Base-by-base conservation (phyloP, 2,113 vertebrate genomes). In the Rhea pennata region DNA sequence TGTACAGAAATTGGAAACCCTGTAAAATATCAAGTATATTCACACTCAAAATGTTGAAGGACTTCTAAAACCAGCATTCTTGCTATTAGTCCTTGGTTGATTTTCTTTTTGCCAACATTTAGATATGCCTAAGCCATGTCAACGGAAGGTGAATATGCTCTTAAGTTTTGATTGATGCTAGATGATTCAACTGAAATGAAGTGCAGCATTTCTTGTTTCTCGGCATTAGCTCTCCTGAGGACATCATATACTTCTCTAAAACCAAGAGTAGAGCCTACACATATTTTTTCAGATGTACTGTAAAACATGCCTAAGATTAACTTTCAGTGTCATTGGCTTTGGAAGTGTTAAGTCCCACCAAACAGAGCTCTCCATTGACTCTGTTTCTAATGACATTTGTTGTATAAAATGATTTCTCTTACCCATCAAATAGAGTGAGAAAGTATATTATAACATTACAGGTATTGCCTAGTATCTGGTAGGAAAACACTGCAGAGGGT, bases 241-340 rank as follows among this genome's bases (percentile, higher is more conserved):
- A 42, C 1, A 36, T 13, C 2, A 46, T 22, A 9, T 50, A 79
- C 7, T 61, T 72, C 27, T 93, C 44, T 58, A 33, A 79, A 64
- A 75, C 23, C 12, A 66, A 53, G 4, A 54, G 9, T 3, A 71
- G n/a, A 90, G 10, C 3, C 0, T 2, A 53, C 46, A 44, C 0
- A n/a, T 70, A 36, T 79, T 92, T 56, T 70, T 73, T 80, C 67
- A 71, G 12, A 46, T 24, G 15, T 39, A 51, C 33, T 50, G 6
- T 40, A 70, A 88, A 78, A 44, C 22, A 26, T 39, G 46, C 14
- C 23, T 29, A 56, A 89, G 26, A 23, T 79, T 48, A 54, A 4
- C 12, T 76, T 64, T 74, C 64, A 23, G 23, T 40, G 23, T 54
- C 65, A 74, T 31, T 15, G 62, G 26, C 22, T 82, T 67, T 84